Percentiles rank a stretch among this genome's conserved stretches.
phyloP scores from a whole-genome alignment of 2,888 invertebrate species.

The Dichetophora obliterata region DNA sequence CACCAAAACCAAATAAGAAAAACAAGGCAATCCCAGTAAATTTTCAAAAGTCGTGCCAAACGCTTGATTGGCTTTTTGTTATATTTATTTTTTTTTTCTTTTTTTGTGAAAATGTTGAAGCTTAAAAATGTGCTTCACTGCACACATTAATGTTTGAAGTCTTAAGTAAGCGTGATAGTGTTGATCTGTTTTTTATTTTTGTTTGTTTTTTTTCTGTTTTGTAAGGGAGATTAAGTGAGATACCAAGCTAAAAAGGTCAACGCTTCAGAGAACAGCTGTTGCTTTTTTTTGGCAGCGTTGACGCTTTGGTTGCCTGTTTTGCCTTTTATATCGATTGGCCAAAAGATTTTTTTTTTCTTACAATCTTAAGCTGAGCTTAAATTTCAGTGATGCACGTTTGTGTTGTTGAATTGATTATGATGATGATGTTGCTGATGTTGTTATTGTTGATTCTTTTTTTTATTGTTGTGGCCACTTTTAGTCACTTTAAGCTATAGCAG shows the following conservation, averaged over 20 bases:
- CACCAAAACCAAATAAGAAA: too few species aligned
- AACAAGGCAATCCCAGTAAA: not conserved
- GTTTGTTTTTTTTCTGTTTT: too few species aligned
- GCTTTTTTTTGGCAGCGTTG: not conserved
- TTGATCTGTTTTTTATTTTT: too few species aligned
- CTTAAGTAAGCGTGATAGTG: not conserved
- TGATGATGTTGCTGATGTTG: not conserved
- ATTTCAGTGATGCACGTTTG: too few species aligned
- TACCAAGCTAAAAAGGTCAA: constrained; percentile 14
- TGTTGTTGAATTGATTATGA: too few species aligned
- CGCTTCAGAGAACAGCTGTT: constrained; percentile 25
- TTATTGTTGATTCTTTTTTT: not conserved
- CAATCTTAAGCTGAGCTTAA: too few species aligned
- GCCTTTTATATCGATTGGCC: too few species aligned
- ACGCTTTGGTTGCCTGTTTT: not conserved
- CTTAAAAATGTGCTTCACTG: not conserved
- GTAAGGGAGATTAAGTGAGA: not conserved
- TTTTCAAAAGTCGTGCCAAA: not conserved
- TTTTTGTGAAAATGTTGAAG: not conserved
- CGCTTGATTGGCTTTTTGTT: not conserved
- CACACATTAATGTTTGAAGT: not conserved
- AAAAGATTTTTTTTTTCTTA: too few species aligned
- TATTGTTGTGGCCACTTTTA: constrained; percentile 6
- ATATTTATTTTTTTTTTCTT: not conserved
- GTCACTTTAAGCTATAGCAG: constrained; percentile 8